Conservation (phyloP, 2,113 vertebrate genomes). For the Oryzias celebensis region DNA sequence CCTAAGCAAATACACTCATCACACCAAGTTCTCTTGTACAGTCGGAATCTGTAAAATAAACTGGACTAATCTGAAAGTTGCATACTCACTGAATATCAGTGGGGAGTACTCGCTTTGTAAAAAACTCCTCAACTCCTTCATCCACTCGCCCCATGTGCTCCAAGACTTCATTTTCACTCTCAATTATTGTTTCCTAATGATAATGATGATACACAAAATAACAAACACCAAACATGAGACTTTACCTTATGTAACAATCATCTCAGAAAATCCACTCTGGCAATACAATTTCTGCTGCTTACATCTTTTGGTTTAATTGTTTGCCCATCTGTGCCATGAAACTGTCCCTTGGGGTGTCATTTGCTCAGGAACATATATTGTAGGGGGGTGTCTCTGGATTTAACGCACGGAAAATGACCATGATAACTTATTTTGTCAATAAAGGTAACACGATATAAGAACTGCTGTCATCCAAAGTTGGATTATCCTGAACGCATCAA, state of each 20-base stretch:
- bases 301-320: slow-evolving; percentile 59
- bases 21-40: slow-evolving; percentile 1
- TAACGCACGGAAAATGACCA: slow-evolving; percentile 44
- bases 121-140: slow-evolving; percentile 93
- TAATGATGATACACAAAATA: slow-evolving; percentile 37
- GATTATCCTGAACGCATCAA: slow-evolving; percentile 54
- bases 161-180: slow-evolving; percentile 85
- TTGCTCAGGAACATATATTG: slow-evolving; percentile 67
- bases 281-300: slow-evolving; percentile 36
- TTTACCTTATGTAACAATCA: slow-evolving; percentile 59
- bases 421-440: slow-evolving; percentile 54
- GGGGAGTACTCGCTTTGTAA: slow-evolving; percentile 87
- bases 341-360: slow-evolving; percentile 54
- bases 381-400: slow-evolving; percentile 49
- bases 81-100: slow-evolving; percentile 82
- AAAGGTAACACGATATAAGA: slow-evolving; percentile 52
- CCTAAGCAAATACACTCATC: slow-evolving; percentile 36
- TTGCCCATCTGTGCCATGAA: slow-evolving; percentile 50
- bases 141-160: slow-evolving; percentile 86
- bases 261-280: slow-evolving; percentile 51
- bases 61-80: slow-evolving; percentile 3
- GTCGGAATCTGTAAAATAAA: not conserved
- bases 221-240: slow-evolving; percentile 27
- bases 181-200: slow-evolving; percentile 81
- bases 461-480: slow-evolving; percentile 26